These are phyloP conservation scores for Corythoichthys haematopterus DNA, from an alignment of 2,113 vertebrate genomes.

Conservation along the genomic window DNA sequence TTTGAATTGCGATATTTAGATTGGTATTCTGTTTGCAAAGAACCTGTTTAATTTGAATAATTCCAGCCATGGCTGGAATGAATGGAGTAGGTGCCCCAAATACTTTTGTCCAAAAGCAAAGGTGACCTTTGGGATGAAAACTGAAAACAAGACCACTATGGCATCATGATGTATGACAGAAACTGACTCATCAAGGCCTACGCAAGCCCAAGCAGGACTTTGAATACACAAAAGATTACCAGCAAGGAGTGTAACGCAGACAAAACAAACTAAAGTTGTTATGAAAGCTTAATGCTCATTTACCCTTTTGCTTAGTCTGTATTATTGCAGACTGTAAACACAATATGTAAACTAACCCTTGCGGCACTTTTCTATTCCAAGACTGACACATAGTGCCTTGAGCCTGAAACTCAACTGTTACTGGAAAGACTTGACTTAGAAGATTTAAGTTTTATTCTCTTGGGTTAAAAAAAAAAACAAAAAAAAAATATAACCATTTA, in stretches of 20 bases:
- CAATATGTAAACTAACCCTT: background rate
- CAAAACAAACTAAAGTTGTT: too few species aligned
- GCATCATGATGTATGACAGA: slow-evolving; percentile 83
- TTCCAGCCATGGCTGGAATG: too few species aligned
- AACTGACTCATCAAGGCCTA: slow-evolving; percentile 81
- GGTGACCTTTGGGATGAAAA: slow-evolving; percentile 81
- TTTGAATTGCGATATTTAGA: too few species aligned
- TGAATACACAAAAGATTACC: slow-evolving; percentile 81
- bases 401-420: slow-evolving; percentile 79
- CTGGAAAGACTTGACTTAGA: slow-evolving; percentile 74
- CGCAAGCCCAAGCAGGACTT: slow-evolving; percentile 79
- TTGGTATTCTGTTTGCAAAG: too few species aligned
- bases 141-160: slow-evolving; percentile 72
- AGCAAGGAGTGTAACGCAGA: slow-evolving; percentile 44
- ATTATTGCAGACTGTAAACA: too few species aligned
- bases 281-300: too few species aligned
- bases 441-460: slow-evolving; percentile 56
- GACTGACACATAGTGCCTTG: slow-evolving; percentile 70
- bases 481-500: background rate
- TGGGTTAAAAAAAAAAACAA: slow-evolving; percentile 25
- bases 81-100: too few species aligned
- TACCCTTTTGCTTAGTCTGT: too few species aligned
- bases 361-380: slow-evolving; percentile 31
- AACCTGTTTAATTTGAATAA: too few species aligned
- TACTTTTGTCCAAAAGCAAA: slow-evolving; percentile 47